Conservation (phyloP, 1,140 invertebrate genomes). For the Listronotus bonariensis region DNA sequence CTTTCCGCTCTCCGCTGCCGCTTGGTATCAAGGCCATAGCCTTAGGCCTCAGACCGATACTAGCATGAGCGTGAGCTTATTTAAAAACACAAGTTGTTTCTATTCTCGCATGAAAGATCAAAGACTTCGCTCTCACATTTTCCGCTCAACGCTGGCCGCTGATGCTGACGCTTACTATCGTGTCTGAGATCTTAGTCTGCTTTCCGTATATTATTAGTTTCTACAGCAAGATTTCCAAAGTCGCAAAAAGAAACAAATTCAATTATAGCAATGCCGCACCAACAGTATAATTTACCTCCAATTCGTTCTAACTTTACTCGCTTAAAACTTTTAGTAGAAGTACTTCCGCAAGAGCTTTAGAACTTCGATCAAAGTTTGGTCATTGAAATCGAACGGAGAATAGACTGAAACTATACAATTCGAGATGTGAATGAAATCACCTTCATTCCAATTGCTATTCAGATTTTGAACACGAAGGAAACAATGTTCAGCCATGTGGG, state of each 20-base stretch:
- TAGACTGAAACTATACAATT: constrained; percentile 11
- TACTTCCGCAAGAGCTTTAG: constrained; percentile 6
- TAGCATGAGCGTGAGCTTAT: too few species aligned
- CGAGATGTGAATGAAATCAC: constrained; percentile 8
- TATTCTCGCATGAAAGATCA: too few species aligned
- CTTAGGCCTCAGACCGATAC: too few species aligned
- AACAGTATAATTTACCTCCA: constrained; percentile 8
- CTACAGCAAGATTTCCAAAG: too few species aligned
- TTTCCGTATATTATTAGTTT: too few species aligned
- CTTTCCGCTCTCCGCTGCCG: too few species aligned
- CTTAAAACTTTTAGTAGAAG: constrained; percentile 5
- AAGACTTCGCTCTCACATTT: too few species aligned
- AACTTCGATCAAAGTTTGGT: constrained; percentile 15
- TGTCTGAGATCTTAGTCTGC: too few species aligned
- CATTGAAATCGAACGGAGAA: constrained; percentile 14
- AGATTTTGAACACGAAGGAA: constrained; percentile 6
- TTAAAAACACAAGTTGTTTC: too few species aligned
- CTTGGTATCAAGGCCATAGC: too few species aligned
- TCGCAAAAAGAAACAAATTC: background rate
- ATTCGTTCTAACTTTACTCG: constrained; percentile 6
- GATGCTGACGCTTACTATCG: too few species aligned
- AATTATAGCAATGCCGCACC: background rate
- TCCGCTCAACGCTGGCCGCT: too few species aligned
- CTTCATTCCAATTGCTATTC: constrained; percentile 5
- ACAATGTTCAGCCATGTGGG: constrained; percentile 10